Evolutionary conservation across 2,113 vertebrate species (phyloP).

Genomic region (Notothenia coriiceps): DNA sequence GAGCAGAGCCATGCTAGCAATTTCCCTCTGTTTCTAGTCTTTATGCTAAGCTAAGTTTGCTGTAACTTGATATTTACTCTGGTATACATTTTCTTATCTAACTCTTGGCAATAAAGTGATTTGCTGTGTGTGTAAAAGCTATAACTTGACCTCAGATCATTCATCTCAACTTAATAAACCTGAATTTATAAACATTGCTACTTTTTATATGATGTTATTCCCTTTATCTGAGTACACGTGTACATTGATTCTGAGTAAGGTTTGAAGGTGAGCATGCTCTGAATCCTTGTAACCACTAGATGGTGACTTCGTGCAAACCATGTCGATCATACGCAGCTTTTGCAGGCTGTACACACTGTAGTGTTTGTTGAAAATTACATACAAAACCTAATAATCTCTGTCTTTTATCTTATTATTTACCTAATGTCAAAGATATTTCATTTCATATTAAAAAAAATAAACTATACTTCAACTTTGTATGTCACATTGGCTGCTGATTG

Average conservation of each 20-base stretch:
- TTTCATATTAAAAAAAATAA: not conserved
- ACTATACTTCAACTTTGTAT: too few relatives aligned
- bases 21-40: not conserved
- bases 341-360: not conserved
- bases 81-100: not conserved
- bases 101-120: not conserved
- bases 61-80: not conserved
- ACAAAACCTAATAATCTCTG: too few relatives aligned
- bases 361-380: too few relatives aligned
- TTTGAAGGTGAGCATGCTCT: not conserved
- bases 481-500: too few relatives aligned
- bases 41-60: not conserved
- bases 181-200: too few relatives aligned
- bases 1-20: too few relatives aligned
- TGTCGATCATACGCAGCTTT: not conserved
- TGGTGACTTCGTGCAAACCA: conserved; percentile 2
- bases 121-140: too few relatives aligned
- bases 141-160: too few relatives aligned
- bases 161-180: too few relatives aligned
- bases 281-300: conserved; percentile 20
- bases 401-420: not conserved
- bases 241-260: not conserved
- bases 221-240: not conserved
- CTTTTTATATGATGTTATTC: not conserved
- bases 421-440: not conserved